These are phyloP conservation scores for Rotaria sp. DNA, from an alignment of 2,888 invertebrate species.

Conservation along the genomic window DNA sequence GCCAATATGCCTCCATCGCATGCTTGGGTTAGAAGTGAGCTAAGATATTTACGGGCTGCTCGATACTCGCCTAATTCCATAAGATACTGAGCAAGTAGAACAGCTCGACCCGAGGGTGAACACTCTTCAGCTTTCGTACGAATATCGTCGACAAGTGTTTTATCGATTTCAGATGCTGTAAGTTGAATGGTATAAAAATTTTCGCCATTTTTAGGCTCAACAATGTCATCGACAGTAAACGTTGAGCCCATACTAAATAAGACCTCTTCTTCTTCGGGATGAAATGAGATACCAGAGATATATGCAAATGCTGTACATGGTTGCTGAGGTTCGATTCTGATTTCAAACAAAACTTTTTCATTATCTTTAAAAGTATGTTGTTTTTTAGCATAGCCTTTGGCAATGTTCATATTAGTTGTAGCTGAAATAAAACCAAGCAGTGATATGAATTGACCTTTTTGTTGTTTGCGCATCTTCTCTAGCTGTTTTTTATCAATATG, in stretches of 20 bases:
- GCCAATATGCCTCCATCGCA: neutral
- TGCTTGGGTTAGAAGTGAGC: neutral
- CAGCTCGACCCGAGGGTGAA: neutral
- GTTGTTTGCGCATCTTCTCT: neutral
- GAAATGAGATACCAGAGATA: neutral
- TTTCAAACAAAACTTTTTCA: neutral
- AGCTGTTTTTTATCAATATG: neutral
- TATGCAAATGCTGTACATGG: constrained; percentile 27
- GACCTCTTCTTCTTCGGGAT: constrained; percentile 1
- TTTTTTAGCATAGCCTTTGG: neutral
- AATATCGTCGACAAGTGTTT: neutral
- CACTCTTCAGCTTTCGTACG: neutral
- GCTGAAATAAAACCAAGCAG: neutral
- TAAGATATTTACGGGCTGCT: neutral
- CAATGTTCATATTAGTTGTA: neutral
- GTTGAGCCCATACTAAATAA: neutral
- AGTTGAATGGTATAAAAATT: neutral
- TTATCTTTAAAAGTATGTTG: neutral
- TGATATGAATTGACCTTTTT: neutral
- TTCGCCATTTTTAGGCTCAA: neutral
- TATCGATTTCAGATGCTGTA: neutral
- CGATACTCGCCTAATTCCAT: neutral
- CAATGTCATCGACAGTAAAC: neutral
- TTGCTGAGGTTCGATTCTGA: neutral
- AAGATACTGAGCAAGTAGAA: neutral